These are phyloP conservation scores for Uria aalge DNA, from an alignment of 2,113 vertebrate species.

Conservation along the genomic window DNA sequence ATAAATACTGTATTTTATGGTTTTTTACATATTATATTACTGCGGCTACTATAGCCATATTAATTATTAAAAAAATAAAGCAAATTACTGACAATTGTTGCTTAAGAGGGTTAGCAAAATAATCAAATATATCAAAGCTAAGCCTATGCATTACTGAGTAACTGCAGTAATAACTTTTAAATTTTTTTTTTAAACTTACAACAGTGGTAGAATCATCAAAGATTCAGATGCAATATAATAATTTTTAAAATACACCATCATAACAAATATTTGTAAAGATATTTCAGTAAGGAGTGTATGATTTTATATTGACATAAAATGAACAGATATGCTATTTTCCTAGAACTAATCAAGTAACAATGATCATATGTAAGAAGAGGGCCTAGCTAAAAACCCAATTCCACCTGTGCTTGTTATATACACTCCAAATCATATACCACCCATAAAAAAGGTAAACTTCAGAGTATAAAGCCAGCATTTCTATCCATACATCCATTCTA, in stretches of 20 bases:
- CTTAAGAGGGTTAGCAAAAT: not conserved
- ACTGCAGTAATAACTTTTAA: not conserved
- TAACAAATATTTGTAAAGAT: not conserved
- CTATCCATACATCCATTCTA: not conserved
- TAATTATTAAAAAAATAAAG: not conserved
- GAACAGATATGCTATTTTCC: not conserved
- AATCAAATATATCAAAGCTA: not conserved
- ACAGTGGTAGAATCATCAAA: not conserved
- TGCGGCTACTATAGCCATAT: not conserved
- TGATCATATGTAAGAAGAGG: not conserved
- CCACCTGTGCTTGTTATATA: not conserved
- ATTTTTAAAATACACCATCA: not conserved
- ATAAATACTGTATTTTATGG: not conserved
- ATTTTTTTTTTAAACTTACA: not conserved
- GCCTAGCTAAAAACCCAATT: not conserved
- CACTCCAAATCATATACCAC: not conserved
- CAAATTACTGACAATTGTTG: not conserved
- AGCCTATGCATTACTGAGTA: not conserved
- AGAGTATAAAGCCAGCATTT: not conserved
- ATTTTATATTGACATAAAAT: not conserved
- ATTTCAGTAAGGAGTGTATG: not conserved
- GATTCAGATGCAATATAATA: not conserved
- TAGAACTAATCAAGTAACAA: not conserved
- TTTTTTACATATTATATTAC: not conserved
- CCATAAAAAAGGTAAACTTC: not conserved